phyloP scores from a whole-genome alignment of 2,797 vertebrate species.

The Natrix natrix region DNA sequence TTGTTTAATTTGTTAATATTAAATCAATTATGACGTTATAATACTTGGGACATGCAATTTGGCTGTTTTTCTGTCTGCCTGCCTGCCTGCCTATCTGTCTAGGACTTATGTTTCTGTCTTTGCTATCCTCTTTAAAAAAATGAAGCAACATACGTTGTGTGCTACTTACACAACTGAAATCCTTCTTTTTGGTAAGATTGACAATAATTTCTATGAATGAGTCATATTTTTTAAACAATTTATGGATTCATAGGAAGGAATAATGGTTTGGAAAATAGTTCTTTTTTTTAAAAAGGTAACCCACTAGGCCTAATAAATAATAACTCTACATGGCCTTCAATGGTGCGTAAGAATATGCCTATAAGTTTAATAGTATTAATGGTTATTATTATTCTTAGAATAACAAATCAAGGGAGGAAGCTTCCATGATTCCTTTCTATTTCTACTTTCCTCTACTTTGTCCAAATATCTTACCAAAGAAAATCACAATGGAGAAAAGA shows the following conservation, averaged over 20 bases:
- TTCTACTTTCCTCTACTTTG: not conserved
- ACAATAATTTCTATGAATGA: slow-evolving; percentile 46
- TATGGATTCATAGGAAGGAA: slow-evolving; percentile 47
- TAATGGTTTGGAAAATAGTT: slow-evolving; percentile 42
- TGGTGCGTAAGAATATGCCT: not conserved
- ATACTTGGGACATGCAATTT: slow-evolving; percentile 27
- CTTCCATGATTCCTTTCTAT: not conserved
- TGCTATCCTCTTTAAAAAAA: slow-evolving; percentile 4
- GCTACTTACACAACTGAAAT: slow-evolving; percentile 38
- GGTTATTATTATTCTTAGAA: slow-evolving; percentile 14
- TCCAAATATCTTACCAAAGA: slow-evolving; percentile 23
- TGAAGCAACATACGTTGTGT: slow-evolving; percentile 37
- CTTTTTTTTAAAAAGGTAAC: slow-evolving; percentile 24
- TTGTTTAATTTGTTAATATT: slow-evolving; percentile 57
- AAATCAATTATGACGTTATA: slow-evolving; percentile 55
- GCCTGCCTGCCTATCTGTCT: slow-evolving; percentile 40
- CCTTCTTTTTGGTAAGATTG: slow-evolving; percentile 44
- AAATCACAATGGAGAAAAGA: slow-evolving; percentile 9
- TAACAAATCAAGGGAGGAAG: slow-evolving; percentile 1
- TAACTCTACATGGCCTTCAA: slow-evolving; percentile 33
- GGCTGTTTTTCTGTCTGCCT: no score
- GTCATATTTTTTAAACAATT: slow-evolving; percentile 53
- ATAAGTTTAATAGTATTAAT: slow-evolving; percentile 30
- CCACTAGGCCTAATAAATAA: slow-evolving; percentile 42
- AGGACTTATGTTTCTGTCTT: slow-evolving; percentile 45